Conservation (phyloP, 2,113 vertebrate genomes). For the Osmerus mordax region DNA sequence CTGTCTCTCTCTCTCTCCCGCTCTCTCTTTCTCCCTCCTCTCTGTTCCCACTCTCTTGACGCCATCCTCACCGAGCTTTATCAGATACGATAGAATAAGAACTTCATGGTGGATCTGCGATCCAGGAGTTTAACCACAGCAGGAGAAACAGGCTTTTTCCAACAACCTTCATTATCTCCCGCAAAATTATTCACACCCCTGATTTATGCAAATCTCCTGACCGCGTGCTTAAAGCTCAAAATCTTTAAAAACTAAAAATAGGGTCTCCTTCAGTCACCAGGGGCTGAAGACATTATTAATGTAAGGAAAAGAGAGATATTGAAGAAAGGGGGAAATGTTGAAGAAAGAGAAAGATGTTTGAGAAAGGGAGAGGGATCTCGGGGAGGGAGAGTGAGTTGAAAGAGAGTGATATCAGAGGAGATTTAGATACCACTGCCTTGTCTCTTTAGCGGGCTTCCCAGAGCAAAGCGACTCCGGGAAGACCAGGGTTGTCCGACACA, state of each 20-base stretch:
- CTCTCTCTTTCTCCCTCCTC: no score
- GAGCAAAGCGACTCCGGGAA: no score
- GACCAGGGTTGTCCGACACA: no score
- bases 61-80: no score
- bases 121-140: conserved; percentile 26
- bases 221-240: conserved; percentile 60
- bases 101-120: conserved; percentile 41
- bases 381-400: not conserved
- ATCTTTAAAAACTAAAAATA: conserved; percentile 66
- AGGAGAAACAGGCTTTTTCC: conserved; percentile 47
- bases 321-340: not conserved
- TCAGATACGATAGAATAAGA: conserved; percentile 1
- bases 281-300: conserved; percentile 64
- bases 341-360: conserved; percentile 25
- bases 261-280: conserved; percentile 47
- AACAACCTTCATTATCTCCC: conserved; percentile 68
- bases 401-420: not conserved
- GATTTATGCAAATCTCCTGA: conserved; percentile 71
- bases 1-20: no score
- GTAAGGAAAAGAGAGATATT: conserved; percentile 13
- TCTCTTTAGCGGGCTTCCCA: no score
- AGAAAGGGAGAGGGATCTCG: conserved; percentile 11
- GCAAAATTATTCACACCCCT: conserved; percentile 57
- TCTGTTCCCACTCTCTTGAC: no score
- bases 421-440: not conserved